These are phyloP conservation scores for Cantharis nigra DNA, from an alignment of 2,888 invertebrate species.

Conservation along the genomic window DNA sequence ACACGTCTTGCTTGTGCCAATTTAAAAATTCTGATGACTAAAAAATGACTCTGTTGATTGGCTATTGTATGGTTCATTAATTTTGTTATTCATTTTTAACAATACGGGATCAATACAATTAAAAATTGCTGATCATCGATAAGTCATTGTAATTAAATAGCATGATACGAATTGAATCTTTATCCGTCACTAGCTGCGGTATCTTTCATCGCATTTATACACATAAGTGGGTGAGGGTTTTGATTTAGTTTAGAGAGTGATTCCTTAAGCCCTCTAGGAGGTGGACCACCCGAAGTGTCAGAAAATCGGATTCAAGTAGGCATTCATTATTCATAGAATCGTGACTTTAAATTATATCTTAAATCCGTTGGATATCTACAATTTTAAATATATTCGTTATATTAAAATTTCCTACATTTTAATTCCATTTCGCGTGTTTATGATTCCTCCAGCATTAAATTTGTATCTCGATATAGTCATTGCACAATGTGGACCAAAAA, in stretches of 20 bases:
- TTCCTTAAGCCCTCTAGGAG: constrained; percentile 8
- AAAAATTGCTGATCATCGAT: constrained; percentile 9
- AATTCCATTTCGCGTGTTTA: background rate
- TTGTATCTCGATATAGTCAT: background rate
- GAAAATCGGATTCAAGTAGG: constrained; percentile 20
- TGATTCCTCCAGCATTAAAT: background rate
- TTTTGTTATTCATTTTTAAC: background rate
- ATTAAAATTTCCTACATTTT: background rate
- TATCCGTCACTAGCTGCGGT: constrained; percentile 6
- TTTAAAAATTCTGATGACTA: background rate
- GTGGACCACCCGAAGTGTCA: constrained; percentile 31
- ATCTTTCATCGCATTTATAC: constrained; percentile 8
- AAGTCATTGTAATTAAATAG: constrained; percentile 23
- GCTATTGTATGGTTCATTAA: background rate
- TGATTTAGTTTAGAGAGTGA: constrained; percentile 10
- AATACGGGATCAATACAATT: background rate
- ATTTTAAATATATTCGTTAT: background rate
- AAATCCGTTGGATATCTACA: constrained; percentile 9
- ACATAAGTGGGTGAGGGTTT: constrained; percentile 13
- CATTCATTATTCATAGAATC: constrained; percentile 23
- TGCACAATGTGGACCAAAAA: too few relatives aligned
- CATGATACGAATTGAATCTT: constrained; percentile 14
- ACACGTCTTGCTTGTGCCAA: background rate
- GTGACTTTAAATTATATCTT: constrained; percentile 22
- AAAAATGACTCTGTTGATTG: background rate